Percentiles rank a stretch among this genome's conserved stretches.
These are phyloP conservation scores for Enteromius unitaeniatus DNA, from an alignment of 2,797 vertebrate species.

Conservation along the genomic window DNA sequence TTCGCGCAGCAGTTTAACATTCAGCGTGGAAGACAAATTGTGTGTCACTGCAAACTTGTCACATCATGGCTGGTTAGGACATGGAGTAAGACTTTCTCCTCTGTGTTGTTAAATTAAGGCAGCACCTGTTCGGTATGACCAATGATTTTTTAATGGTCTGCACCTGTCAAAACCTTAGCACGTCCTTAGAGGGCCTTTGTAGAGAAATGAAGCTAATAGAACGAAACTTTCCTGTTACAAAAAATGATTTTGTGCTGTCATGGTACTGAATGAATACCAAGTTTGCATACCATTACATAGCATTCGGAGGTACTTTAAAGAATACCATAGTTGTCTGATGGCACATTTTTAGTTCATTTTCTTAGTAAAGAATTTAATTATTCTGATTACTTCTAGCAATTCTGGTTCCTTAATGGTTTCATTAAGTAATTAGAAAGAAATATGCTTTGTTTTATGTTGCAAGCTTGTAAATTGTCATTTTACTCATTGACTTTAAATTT, in stretches of 20 bases:
- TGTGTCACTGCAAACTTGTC: not conserved
- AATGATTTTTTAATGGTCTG: not conserved
- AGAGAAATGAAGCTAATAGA: not conserved
- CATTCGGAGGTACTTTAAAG: not conserved
- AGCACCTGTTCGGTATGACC: not conserved
- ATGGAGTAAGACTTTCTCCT: slow-evolving; percentile 5
- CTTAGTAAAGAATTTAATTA: not conserved
- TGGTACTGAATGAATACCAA: not conserved
- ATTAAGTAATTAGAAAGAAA: not conserved
- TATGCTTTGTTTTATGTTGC: not conserved
- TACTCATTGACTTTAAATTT: not conserved
- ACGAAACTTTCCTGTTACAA: not conserved
- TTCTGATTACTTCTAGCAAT: not conserved
- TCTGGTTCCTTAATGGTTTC: not conserved
- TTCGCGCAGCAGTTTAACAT: not conserved
- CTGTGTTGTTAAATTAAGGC: slow-evolving; percentile 1
- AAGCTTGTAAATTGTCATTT: not conserved
- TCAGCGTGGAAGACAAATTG: slow-evolving; percentile 5
- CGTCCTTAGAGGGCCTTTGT: not conserved
- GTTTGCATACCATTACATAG: not conserved
- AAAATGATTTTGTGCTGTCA: not conserved
- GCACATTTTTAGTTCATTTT: not conserved
- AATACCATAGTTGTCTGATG: not conserved
- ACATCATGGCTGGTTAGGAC: not conserved
- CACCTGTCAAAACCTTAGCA: not conserved